Conservation (phyloP, 2,888 invertebrate species). For the Apotomis capreana region DNA sequence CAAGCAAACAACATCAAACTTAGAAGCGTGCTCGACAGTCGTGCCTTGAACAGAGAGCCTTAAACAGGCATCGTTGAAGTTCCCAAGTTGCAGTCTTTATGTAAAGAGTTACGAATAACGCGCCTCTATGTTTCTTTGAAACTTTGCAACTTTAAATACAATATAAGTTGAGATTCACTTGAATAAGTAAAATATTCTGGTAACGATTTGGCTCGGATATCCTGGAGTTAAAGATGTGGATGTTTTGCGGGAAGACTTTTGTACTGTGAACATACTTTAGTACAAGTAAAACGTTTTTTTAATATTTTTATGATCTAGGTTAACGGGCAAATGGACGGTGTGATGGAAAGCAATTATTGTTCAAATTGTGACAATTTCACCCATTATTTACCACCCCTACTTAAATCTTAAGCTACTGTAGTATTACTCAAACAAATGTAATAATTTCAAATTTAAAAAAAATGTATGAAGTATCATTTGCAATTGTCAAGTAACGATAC, state of each 20-base stretch:
- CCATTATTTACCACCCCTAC: too few species aligned
- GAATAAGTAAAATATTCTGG: neutral
- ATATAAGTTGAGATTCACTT: slow-evolving; percentile 20
- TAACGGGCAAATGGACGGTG: too few species aligned
- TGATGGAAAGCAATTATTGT: too few species aligned
- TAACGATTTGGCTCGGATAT: neutral
- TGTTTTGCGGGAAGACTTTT: neutral
- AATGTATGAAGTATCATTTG: too few species aligned
- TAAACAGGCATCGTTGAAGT: slow-evolving; percentile 11
- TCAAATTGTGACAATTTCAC: too few species aligned
- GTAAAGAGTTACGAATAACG: slow-evolving; percentile 18
- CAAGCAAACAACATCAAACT: slow-evolving; percentile 28
- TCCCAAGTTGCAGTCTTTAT: slow-evolving; percentile 23
- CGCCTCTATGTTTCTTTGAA: slow-evolving; percentile 26
- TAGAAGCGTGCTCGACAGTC: slow-evolving; percentile 26
- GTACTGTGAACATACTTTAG: neutral
- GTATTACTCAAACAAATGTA: too few species aligned
- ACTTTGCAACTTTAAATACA: slow-evolving; percentile 15
- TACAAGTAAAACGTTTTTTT: too few species aligned
- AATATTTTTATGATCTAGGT: too few species aligned
- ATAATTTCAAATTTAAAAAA: too few species aligned
- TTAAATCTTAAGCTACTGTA: too few species aligned
- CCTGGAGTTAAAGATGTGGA: neutral
- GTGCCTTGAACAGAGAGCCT: slow-evolving; percentile 29
- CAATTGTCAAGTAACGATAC: too few species aligned